Evolutionary conservation across 92 coral and sea anemone species (phyloP), one percentile per base, ranked within the genome.

Genomic region (Pocillopora grandis): DNA sequence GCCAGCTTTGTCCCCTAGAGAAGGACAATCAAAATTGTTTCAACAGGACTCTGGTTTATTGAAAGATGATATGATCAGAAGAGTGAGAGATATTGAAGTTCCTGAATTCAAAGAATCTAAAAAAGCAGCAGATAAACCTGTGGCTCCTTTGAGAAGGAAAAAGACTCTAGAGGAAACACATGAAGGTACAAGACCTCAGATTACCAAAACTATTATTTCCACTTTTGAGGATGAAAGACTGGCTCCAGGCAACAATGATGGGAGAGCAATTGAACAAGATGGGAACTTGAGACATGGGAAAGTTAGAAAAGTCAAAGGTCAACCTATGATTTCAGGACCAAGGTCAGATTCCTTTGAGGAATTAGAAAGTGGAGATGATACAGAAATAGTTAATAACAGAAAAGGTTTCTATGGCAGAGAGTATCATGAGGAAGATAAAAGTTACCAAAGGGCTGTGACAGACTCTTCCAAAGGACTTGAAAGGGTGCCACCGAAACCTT

Each of bases 311-410:
- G 72, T 64, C 6, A 62, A 83, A 23, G 86, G 75, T 64, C 79
- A 14, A 17, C 66, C 80, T 31, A 6, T 62, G 13, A 35, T 75
- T 62, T 75, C 72, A 31, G 74, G 48, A 20, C 37, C 55, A 36
- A 63, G 74, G 86, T 62, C 75, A 3, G 83, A 76, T 60, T 84
- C 76, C 52, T 80, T 76, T 48, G 90, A 83, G 13, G 88, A 85
- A 70, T 81, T 57, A 76, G 75, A 87, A 35, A 83, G 78, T 58
- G 87, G 77, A 80, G 80, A 69, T 70, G 92, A 89, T 89, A 58
- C 68, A 3, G 69, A 82, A 58, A 73, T 14, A 66, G 82, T 49
- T 42, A 71, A 62, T 59, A 42, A 85, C 68, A 76, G 75, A 3
- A 58, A n/a, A 42, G 77, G 37, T 57, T 48, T 55, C 76, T 66